Percentiles rank a stretch among this genome's conserved stretches.
These are phyloP conservation scores for Acanthochromis polyacanthus DNA, from an alignment of 2,113 vertebrate genomes.

Conservation along the genomic window DNA sequence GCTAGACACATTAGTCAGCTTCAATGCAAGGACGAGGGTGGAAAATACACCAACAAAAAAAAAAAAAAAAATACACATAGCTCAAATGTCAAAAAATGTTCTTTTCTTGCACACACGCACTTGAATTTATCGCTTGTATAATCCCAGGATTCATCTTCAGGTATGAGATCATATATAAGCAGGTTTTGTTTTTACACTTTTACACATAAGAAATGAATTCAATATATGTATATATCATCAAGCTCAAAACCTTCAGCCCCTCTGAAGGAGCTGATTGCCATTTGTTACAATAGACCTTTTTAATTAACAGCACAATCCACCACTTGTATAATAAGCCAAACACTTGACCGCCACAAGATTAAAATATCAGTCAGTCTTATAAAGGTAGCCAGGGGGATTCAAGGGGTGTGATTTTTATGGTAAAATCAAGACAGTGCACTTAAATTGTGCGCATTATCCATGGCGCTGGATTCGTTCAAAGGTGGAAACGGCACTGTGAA, in stretches of 20 bases:
- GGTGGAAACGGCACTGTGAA: constrained; percentile 78
- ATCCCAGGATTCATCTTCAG: constrained; percentile 7
- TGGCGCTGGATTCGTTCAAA: constrained; percentile 44
- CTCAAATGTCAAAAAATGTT: constrained; percentile 25
- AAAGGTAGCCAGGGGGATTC: not conserved
- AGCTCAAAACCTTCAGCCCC: not conserved
- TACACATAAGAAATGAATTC: not conserved
- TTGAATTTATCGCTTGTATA: not conserved
- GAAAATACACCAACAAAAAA: constrained; percentile 39
- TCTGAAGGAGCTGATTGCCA: not conserved
- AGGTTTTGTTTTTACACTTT: not conserved
- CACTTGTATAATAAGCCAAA: constrained; percentile 19
- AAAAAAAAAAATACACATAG: constrained; percentile 5
- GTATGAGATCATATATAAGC: not conserved
- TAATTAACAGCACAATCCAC: constrained; percentile 37
- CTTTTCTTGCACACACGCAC: constrained; percentile 18
- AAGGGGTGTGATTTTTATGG: constrained; percentile 35
- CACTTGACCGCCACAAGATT: constrained; percentile 36
- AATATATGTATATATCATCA: no score
- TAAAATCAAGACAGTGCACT: constrained; percentile 50
- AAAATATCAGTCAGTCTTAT: constrained; percentile 25
- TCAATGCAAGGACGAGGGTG: constrained; percentile 41
- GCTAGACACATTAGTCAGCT: constrained; percentile 48
- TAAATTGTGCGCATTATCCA: constrained; percentile 74
- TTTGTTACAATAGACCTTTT: constrained; percentile 5